Evolutionary conservation across 92 coral and sea anemone genomes (phyloP).

Genomic region (Pocillopora meandrina): DNA sequence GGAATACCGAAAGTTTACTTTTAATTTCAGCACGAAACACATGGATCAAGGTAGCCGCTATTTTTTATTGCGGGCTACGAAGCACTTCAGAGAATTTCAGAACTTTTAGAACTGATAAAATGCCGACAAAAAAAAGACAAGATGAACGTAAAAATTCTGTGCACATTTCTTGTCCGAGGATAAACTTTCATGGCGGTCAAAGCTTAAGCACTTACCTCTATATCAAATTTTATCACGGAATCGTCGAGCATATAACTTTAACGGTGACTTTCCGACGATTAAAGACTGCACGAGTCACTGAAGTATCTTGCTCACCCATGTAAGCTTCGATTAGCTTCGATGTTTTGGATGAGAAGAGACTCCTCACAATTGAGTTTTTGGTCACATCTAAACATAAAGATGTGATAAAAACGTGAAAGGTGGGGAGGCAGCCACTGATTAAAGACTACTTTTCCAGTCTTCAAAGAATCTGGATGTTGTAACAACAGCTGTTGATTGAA

Average conservation of each 20-base stretch:
- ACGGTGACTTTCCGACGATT: conserved; percentile 80
- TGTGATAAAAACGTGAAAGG: no score
- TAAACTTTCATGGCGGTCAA: background rate
- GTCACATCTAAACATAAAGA: no score
- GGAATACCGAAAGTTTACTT: background rate
- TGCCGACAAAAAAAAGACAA: background rate
- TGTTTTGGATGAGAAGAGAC: no score
- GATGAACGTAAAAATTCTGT: background rate
- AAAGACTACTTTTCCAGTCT: no score
- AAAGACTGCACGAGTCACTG: conserved; percentile 44
- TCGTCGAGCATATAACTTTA: conserved; percentile 98
- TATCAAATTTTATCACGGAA: conserved; percentile 95
- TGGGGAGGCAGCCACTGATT: no score
- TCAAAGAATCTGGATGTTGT: no score
- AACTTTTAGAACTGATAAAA: background rate
- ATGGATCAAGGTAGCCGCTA: conserved; percentile 19
- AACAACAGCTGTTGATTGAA: no score
- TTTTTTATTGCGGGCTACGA: background rate
- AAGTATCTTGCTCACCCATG: conserved; percentile 62
- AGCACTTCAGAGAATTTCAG: background rate
- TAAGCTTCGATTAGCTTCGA: conserved; percentile 46
- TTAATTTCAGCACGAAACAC: background rate
- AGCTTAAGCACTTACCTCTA: conserved; percentile 75
- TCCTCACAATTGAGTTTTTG: no score
- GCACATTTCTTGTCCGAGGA: background rate